Evolutionary conservation across 2,888 invertebrate genomes (phyloP).

Genomic region (Thera britannica): DNA sequence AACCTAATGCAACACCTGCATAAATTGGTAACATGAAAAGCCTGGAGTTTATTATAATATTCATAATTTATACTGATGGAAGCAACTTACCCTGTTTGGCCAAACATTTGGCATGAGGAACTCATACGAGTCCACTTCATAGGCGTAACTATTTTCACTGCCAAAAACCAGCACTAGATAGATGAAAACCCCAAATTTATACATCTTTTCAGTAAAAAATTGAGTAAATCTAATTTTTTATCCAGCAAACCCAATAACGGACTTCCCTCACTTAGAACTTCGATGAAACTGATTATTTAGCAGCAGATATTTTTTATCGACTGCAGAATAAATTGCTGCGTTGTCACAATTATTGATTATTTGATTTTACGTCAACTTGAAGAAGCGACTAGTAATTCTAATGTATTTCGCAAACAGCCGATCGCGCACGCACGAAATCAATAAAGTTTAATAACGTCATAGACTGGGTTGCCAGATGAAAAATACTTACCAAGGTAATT

Average conservation of each 20-base stretch:
- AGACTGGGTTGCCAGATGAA: slow-evolving; percentile 48
- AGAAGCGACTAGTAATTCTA: slow-evolving; percentile 58
- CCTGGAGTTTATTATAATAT: not conserved
- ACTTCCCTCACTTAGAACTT: not conserved
- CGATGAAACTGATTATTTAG: not conserved
- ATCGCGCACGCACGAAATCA: slow-evolving; percentile 45
- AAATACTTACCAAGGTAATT: not conserved
- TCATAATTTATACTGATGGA: not conserved
- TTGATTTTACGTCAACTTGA: slow-evolving; percentile 37
- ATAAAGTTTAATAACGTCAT: slow-evolving; percentile 65
- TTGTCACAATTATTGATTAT: slow-evolving; percentile 33
- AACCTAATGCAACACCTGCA: not conserved
- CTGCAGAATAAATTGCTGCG: slow-evolving; percentile 27
- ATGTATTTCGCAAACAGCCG: slow-evolving; percentile 52
- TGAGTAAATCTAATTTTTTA: slow-evolving; percentile 14
- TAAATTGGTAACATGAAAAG: not conserved
- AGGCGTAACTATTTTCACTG: slow-evolving; percentile 48
- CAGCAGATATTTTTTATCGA: not conserved
- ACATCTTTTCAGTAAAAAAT: slow-evolving; percentile 45
- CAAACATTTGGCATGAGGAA: slow-evolving; percentile 93
- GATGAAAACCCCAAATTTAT: slow-evolving; percentile 47
- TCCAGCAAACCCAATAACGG: not conserved
- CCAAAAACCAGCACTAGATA: slow-evolving; percentile 49
- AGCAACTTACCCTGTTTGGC: slow-evolving; percentile 88
- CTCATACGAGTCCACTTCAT: slow-evolving; percentile 84